These are phyloP conservation scores for Pycnonotus jocosus DNA, from an alignment of 2,113 vertebrate species.

Conservation along the genomic window DNA sequence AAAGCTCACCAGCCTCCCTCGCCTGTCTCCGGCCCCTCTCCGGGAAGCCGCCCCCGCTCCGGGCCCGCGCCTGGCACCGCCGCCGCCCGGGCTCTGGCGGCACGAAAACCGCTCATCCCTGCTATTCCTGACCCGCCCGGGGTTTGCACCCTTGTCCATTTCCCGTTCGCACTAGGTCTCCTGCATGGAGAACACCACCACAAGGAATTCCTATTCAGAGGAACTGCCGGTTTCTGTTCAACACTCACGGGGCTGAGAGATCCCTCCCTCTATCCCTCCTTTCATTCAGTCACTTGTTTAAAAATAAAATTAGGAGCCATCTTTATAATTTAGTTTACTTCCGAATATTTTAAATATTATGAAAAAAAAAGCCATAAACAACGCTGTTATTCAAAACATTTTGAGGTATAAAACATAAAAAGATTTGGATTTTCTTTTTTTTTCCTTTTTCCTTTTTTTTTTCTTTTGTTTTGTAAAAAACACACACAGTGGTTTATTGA, in stretches of 20 bases:
- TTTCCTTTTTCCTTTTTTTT: background rate
- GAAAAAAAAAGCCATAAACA: constrained; percentile 73
- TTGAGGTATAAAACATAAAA: constrained; percentile 76
- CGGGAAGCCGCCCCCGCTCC: background rate
- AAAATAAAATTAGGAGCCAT: constrained; percentile 69
- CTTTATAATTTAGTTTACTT: constrained; percentile 78
- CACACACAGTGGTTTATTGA: constrained; percentile 93
- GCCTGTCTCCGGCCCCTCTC: background rate
- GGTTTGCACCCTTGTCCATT: background rate
- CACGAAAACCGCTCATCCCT: background rate
- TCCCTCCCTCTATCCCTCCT: background rate
- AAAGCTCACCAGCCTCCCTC: background rate
- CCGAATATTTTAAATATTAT: constrained; percentile 77
- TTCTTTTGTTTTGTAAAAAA: constrained; percentile 66
- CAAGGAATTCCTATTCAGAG: background rate
- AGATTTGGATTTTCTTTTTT: constrained; percentile 53
- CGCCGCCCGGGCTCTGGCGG: background rate
- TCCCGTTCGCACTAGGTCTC: background rate
- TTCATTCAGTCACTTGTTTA: constrained; percentile 12
- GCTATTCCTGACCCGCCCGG: background rate
- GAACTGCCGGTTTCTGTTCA: background rate
- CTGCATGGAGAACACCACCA: background rate
- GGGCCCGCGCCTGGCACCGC: background rate
- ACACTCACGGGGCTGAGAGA: background rate
- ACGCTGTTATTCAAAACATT: constrained; percentile 72